Evolutionary conservation across 2,113 vertebrate species (phyloP), one percentile per base, ranked within the genome.

Genomic region (zebrafish (Danio rerio)): DNA sequence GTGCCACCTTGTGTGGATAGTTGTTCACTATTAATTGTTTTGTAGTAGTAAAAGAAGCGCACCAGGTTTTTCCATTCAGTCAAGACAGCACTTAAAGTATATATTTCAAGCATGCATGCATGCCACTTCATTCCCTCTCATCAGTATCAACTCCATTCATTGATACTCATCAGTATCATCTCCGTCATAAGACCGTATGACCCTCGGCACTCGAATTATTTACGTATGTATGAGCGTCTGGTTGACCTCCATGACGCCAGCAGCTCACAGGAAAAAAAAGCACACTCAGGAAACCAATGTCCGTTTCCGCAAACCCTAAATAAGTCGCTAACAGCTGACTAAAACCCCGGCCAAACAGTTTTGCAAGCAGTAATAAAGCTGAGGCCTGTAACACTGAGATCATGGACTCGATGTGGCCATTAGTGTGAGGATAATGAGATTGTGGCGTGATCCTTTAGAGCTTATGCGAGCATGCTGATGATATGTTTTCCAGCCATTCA

Each of bases 351-450:
- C 11, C 21, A 43, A 76, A 50, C 53, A n/a, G 50, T 58, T 62
- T 56, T 43, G 73, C 71, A 59, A 69, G 42, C 76, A 43, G 61
- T 9, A 63, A 84, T 71, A 59, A 43, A 70, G 69, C 47, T 56
- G 55, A 55, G 42, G 42, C 10, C 68, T 49, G 56, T 5, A 80
- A 47, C 52, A 76, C 47, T 81, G 81, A 84, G 78, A 85, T 78
- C 72, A 85, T 86, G 61, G 56, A 69, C 58, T 56, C 55, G 21
- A 69, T 20, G 52, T 31, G 5, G 20, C 82, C 76, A 81, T 84
- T 81, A 83, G 85, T 74, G 78, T 62, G 61, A 49, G 56, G 73
- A 88, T 86, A 86, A 85, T 85, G 83, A 82, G 87, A 88, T 86
- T 86, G 82, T 45, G 58, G 21, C 55, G 73, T 70, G 80, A 80